These are phyloP conservation scores for Mormyrus proboscirostris DNA, from an alignment of 2,797 vertebrate species.

Conservation along the genomic window DNA sequence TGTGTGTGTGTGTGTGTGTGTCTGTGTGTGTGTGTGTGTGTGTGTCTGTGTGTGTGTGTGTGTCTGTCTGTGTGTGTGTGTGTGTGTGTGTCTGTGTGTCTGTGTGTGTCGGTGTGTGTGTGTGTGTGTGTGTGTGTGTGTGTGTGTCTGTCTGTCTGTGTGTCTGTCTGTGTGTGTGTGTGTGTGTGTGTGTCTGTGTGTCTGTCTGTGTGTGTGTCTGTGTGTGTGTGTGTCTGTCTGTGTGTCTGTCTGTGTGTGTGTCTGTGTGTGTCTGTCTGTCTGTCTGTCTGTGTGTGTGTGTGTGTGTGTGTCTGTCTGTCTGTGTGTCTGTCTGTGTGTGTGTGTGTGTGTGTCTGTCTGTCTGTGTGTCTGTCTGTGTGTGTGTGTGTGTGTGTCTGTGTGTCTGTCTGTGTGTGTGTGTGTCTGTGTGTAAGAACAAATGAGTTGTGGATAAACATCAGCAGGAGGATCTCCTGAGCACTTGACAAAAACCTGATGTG, in stretches of 20 bases:
- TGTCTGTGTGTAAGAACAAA: background rate
- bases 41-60: background rate
- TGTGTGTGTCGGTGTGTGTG: too few species aligned
- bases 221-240: too few species aligned
- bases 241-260: too few species aligned
- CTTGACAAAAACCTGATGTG: background rate
- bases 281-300: too few species aligned
- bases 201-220: too few species aligned
- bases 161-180: too few species aligned
- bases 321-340: too few species aligned
- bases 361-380: background rate
- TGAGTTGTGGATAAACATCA: background rate
- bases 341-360: constrained; percentile 6
- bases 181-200: too few species aligned
- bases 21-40: background rate
- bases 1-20: background rate
- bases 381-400: background rate
- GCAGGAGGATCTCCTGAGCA: background rate
- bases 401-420: background rate
- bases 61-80: background rate
- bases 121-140: too few species aligned
- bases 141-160: too few species aligned
- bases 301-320: too few species aligned
- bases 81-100: background rate
- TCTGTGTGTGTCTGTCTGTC: too few species aligned